Conservation (phyloP, 2,797 vertebrate genomes). For the Alosa sapidissima region DNA sequence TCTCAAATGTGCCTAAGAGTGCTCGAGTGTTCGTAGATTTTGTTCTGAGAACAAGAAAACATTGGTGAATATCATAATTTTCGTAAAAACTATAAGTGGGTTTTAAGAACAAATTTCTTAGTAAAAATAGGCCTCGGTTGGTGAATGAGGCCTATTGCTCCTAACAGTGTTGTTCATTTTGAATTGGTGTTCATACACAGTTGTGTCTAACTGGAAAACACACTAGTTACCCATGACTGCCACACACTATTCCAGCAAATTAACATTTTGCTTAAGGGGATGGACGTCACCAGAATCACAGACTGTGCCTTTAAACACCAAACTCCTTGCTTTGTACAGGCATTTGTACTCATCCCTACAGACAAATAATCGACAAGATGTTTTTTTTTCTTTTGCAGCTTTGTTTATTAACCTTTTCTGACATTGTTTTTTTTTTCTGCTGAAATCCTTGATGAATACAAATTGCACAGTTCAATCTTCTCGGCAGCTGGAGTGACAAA, state of each 20-base stretch:
- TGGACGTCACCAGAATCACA: not conserved
- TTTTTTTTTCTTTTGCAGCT: slow-evolving; percentile 40
- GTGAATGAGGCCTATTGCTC: no score
- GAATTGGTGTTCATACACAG: not conserved
- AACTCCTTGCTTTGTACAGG: not conserved
- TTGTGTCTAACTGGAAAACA: not conserved
- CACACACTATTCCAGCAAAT: not conserved
- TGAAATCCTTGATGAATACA: slow-evolving; percentile 64
- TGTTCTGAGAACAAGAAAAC: no score
- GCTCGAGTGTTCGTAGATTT: no score
- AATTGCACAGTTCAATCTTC: slow-evolving; percentile 67
- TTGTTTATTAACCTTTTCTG: slow-evolving; percentile 76
- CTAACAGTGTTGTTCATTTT: no score
- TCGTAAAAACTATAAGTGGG: no score
- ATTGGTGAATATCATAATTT: no score
- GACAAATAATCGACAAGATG: not conserved
- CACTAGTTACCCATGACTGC: not conserved
- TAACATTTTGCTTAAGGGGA: not conserved
- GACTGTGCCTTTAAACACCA: not conserved
- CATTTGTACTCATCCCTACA: not conserved
- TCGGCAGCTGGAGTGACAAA: slow-evolving; percentile 34
- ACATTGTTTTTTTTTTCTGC: slow-evolving; percentile 62
- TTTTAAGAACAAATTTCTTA: no score
- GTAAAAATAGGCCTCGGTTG: no score
- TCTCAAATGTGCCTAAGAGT: no score